Conservation (phyloP, 2,888 invertebrate genomes). For the Heteromurus nitidus region DNA sequence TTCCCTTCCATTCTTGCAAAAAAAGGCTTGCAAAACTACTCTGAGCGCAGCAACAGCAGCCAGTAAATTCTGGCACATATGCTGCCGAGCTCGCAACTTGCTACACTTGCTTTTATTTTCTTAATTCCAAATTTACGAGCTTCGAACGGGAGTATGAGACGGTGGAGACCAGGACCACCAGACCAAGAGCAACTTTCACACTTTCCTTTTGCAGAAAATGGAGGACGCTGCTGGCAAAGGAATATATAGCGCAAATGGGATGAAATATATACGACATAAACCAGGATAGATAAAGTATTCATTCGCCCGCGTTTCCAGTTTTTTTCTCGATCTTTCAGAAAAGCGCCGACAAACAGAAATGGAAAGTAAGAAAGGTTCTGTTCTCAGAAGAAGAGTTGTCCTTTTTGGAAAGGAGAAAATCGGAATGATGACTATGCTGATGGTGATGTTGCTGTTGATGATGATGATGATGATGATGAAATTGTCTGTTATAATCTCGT, state of each 20-base stretch:
- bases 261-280: slow-evolving; percentile 14
- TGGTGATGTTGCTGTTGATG: no score
- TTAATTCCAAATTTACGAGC: slow-evolving; percentile 11
- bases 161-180: neutral
- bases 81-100: no score
- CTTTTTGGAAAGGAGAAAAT: no score
- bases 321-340: no score
- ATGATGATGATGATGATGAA: slow-evolving; percentile 29
- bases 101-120: slow-evolving; percentile 14
- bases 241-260: no score
- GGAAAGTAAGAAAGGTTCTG: no score
- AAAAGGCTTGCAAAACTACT: neutral
- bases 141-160: no score
- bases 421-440: no score
- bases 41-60: neutral
- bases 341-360: no score
- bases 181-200: neutral
- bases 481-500: slow-evolving; percentile 29
- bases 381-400: no score
- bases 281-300: neutral
- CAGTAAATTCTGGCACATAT: neutral
- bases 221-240: neutral
- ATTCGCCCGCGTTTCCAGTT: no score
- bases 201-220: neutral
- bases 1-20: neutral